Conservation (phyloP, 2,888 invertebrate genomes). For the Germaria angustata region DNA sequence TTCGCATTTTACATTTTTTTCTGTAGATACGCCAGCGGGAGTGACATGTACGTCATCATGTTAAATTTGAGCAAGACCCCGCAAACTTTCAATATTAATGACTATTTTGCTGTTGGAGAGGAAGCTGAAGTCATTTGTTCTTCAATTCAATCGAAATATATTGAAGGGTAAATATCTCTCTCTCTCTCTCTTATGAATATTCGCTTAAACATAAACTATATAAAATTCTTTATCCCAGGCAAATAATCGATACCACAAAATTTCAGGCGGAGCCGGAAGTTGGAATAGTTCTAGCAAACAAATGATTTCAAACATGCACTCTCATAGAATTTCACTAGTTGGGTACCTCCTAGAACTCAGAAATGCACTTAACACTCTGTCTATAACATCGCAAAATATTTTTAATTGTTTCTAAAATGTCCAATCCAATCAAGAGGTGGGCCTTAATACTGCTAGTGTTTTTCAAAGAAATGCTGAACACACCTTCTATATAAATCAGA, state of each 20-base stretch:
- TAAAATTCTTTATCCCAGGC: slow-evolving; percentile 64
- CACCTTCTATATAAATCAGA: too few species aligned
- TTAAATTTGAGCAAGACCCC: slow-evolving; percentile 81
- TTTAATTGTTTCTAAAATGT: too few species aligned
- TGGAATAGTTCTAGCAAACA: slow-evolving; percentile 68
- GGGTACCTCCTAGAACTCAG: too few species aligned
- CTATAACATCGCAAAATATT: too few species aligned
- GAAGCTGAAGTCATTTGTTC: slow-evolving; percentile 71
- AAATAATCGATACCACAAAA: slow-evolving; percentile 65
- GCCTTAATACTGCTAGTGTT: too few species aligned
- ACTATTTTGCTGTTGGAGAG: slow-evolving; percentile 65
- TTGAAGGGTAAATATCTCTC: slow-evolving; percentile 70
- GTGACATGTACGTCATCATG: slow-evolving; percentile 75
- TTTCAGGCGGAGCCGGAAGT: slow-evolving; percentile 69
- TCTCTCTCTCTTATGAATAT: too few species aligned
- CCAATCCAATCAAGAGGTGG: too few species aligned
- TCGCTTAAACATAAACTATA: too few species aligned
- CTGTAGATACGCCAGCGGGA: slow-evolving; percentile 33
- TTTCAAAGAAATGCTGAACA: too few species aligned
- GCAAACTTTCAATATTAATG: slow-evolving; percentile 79
- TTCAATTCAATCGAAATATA: slow-evolving; percentile 71
- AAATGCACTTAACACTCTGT: too few species aligned
- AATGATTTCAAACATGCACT: not conserved
- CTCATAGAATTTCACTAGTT: too few species aligned
- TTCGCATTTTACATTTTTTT: too few species aligned